phyloP scores from a whole-genome alignment of 1,140 invertebrate genomes.

The Ruditapes philippinarum region DNA sequence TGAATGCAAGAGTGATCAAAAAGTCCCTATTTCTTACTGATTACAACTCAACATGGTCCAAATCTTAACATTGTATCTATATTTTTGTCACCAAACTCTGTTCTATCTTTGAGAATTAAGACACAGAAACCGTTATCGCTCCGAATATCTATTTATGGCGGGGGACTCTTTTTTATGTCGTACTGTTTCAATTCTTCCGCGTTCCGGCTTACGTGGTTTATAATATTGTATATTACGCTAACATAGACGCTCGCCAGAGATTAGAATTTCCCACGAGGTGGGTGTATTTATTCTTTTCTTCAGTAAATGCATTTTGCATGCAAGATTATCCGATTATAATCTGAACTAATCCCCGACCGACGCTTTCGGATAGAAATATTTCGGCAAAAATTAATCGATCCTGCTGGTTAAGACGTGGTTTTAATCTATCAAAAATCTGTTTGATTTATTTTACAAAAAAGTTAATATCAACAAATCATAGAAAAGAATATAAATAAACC shows the following conservation, averaged over 20 bases:
- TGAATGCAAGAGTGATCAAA: no score
- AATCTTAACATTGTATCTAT: no score
- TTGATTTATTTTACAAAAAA: conserved; percentile 21
- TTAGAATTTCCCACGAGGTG: conserved; percentile 8
- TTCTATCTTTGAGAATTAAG: no score
- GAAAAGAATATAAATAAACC: conserved; percentile 4
- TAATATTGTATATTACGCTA: background rate
- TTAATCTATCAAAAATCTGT: background rate
- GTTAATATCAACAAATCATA: background rate
- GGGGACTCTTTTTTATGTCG: no score
- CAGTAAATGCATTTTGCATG: background rate
- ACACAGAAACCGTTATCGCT: no score
- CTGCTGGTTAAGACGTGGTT: background rate
- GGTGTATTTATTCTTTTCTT: background rate
- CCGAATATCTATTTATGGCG: no score
- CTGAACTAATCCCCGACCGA: background rate
- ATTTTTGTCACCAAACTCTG: no score
- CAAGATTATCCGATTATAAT: background rate
- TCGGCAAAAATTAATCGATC: conserved; percentile 15
- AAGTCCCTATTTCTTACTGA: no score
- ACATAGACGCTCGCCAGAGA: background rate
- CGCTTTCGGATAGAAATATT: conserved; percentile 17
- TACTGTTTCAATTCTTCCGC: no score
- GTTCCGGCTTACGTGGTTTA: no score
- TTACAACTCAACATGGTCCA: no score